Evolutionary conservation across 2,797 vertebrate species (phyloP), one percentile per base, ranked within the genome.

Genomic region (Ceryle rudis): DNA sequence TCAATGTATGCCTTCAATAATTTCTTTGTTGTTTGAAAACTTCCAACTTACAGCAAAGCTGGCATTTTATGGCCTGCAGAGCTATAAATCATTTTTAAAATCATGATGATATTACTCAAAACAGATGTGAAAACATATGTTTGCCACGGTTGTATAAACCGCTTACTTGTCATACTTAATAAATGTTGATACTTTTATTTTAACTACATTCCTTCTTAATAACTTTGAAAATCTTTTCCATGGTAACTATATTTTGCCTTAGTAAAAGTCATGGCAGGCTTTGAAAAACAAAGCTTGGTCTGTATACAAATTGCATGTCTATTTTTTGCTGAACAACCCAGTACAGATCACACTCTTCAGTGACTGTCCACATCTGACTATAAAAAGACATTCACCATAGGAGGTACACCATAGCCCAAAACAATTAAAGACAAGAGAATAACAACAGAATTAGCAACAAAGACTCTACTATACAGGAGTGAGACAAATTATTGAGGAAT

Each of bases 41-140:
- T 95, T 97, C 72, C 86, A 96, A 57, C 85, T 95, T 97, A 96
- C 83, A 97, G 91, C 97, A 97, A 97, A 97, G 90, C 82, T 97
- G 95, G 95, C 90, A 96, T 96, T 98, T 98, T 98, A 97, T 88
- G 93, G 96, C 95, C 93, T 97, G 93, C 87, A 97, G 89, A 97
- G 95, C 95, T 97, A 98, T 98, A 98, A 98, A 98, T 98, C 96
- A 98, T 98, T 97, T 97, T 97, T 89, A 95, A 97, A 98, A 98
- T 98, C 96, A 98, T 98, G 97, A 98, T 98, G 97, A 97, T 97
- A 98, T 97, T 98, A 98, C 96, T 97, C 93, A 98, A 98, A 98
- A 96, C 97, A 98, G 97, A 98, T 98, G 98, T 98, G 98, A 97
- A 98, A 98, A 97, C 97, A 98, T 98, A 98, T 98, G 98, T 96